These are phyloP conservation scores for Catharus ustulatus DNA, from an alignment of 2,797 vertebrate species.

Conservation along the genomic window DNA sequence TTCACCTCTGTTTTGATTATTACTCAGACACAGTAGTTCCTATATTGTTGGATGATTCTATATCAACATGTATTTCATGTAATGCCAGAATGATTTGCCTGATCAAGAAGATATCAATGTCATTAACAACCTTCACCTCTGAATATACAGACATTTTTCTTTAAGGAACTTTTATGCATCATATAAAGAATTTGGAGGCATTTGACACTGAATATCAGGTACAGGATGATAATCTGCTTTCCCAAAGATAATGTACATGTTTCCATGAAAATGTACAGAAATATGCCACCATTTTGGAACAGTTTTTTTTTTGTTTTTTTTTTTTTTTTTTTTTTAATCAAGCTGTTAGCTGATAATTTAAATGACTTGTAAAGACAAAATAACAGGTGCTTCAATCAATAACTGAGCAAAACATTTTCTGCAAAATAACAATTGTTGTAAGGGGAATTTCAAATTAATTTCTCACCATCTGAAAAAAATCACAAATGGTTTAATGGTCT, in stretches of 20 bases:
- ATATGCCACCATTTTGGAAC: neutral
- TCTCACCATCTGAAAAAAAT: neutral
- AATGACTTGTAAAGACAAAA: neutral
- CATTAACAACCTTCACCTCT: neutral
- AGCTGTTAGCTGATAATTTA: neutral
- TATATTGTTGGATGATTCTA: neutral
- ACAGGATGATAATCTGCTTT: neutral
- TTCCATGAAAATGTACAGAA: neutral
- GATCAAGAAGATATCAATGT: neutral
- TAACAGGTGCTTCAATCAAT: neutral
- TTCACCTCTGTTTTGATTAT: neutral
- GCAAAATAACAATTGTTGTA: neutral
- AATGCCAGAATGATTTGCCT: neutral
- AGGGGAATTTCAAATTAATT: neutral
- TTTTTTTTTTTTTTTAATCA: neutral
- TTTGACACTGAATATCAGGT: neutral
- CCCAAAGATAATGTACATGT: neutral
- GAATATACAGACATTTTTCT: neutral
- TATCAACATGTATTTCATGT: neutral
- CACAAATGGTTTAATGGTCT: neutral
- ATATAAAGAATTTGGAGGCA: neutral
- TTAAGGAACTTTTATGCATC: neutral
- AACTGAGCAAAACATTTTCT: neutral
- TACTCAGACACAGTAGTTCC: neutral
- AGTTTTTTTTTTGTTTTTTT: neutral